These are phyloP conservation scores for Pangasianodon gigas DNA, from an alignment of 2,113 vertebrate species.

Conservation along the genomic window DNA sequence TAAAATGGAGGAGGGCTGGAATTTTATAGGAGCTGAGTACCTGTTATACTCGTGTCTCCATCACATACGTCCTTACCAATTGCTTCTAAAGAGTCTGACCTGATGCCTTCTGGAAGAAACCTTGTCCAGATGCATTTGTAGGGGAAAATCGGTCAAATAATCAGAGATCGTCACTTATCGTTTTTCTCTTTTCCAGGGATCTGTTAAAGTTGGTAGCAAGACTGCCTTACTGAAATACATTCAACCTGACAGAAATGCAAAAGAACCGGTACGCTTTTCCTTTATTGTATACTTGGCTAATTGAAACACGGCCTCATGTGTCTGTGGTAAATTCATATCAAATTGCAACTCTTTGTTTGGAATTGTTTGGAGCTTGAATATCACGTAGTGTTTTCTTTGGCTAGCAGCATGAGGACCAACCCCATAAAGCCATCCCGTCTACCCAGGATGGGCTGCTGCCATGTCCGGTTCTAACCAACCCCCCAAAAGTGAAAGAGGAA, in stretches of 20 bases:
- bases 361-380: neutral
- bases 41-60: neutral
- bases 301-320: neutral
- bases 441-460: slow-evolving; percentile 67
- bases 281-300: neutral
- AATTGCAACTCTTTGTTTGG: neutral
- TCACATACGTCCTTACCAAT: neutral
- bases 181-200: slow-evolving; percentile 83
- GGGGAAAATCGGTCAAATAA: neutral
- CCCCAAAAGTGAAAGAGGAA: slow-evolving; percentile 56
- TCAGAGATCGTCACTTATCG: slow-evolving; percentile 10
- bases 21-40: neutral
- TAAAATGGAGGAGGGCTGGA: slow-evolving; percentile 7
- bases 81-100: slow-evolving; percentile 1
- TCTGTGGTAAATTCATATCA: neutral
- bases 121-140: slow-evolving; percentile 41
- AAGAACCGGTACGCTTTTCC: slow-evolving; percentile 59
- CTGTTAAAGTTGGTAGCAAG: slow-evolving; percentile 87
- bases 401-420: slow-evolving; percentile 67
- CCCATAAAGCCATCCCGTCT: slow-evolving; percentile 70
- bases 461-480: slow-evolving; percentile 57
- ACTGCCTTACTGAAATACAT: slow-evolving; percentile 87
- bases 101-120: slow-evolving; percentile 64
- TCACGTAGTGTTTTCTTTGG: neutral
- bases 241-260: slow-evolving; percentile 66